These are phyloP conservation scores for Helleia helle DNA, from an alignment of 2,888 invertebrate genomes.

Conservation along the genomic window DNA sequence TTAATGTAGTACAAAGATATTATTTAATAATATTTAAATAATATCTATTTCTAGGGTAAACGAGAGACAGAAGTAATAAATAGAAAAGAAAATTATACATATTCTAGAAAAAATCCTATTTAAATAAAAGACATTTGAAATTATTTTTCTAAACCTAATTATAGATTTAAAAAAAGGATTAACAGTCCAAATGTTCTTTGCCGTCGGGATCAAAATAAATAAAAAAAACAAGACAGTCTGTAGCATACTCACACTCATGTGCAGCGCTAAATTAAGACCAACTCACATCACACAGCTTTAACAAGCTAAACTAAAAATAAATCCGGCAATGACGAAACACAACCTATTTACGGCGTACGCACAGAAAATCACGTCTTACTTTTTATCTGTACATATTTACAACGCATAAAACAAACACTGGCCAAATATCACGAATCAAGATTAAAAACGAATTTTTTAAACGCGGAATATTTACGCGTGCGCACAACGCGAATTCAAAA, in stretches of 20 bases:
- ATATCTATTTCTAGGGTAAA: too few relatives aligned
- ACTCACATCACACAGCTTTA: constrained; percentile 61
- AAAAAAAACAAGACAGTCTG: constrained; percentile 55
- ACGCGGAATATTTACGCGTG: constrained; percentile 31
- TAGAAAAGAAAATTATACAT: too few relatives aligned
- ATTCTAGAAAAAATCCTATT: too few relatives aligned
- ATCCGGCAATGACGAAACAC: constrained; percentile 54
- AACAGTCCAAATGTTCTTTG: not conserved
- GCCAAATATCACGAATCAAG: not conserved
- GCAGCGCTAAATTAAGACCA: constrained; percentile 66
- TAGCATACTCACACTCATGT: constrained; percentile 58
- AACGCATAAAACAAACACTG: constrained; percentile 1
- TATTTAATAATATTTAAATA: too few relatives aligned
- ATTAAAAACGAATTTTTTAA: constrained; percentile 5
- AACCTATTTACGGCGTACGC: constrained; percentile 49
- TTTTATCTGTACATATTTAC: not conserved
- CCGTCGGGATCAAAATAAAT: constrained; percentile 20
- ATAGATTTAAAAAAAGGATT: too few relatives aligned
- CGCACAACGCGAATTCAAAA: constrained; percentile 42
- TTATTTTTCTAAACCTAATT: too few relatives aligned
- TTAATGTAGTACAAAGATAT: too few relatives aligned
- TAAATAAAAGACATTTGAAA: too few relatives aligned
- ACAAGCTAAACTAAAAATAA: constrained; percentile 71
- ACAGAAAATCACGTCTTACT: constrained; percentile 3
- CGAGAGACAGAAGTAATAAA: too few relatives aligned